These are phyloP conservation scores for Simalia tracyae DNA, from an alignment of 2,797 vertebrate genomes.

Conservation along the genomic window DNA sequence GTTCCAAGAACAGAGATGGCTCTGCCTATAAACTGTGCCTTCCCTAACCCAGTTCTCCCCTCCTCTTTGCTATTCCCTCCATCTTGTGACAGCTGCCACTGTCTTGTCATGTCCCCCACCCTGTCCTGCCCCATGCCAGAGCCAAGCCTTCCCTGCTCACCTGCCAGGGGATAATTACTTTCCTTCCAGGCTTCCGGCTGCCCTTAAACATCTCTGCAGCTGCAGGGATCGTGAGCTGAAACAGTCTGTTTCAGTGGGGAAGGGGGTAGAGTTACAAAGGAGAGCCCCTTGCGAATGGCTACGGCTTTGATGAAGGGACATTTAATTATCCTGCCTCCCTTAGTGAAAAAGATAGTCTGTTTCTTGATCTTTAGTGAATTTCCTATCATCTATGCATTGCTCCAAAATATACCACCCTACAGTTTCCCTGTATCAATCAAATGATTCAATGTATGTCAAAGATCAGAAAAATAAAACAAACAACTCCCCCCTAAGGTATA, in stretches of 20 bases:
- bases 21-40: constrained; percentile 47
- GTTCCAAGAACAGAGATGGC: constrained; percentile 65
- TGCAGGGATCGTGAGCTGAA: constrained; percentile 73
- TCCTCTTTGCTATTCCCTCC: constrained; percentile 76
- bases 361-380: constrained; percentile 84
- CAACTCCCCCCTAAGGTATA: not conserved
- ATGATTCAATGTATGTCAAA: not conserved
- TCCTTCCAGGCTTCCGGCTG: constrained; percentile 61
- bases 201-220: constrained; percentile 77
- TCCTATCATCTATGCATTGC: constrained; percentile 73
- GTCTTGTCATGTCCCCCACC: not conserved
- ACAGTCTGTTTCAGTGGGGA: constrained; percentile 71
- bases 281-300: constrained; percentile 49
- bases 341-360: constrained; percentile 82
- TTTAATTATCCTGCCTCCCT: constrained; percentile 83
- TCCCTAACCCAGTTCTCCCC: not conserved
- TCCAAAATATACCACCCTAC: constrained; percentile 59
- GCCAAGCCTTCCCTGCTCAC: constrained; percentile 31
- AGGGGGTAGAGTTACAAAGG: not conserved
- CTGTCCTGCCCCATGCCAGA: not conserved
- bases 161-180: constrained; percentile 76
- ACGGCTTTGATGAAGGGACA: constrained; percentile 86
- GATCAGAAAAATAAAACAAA: not conserved
- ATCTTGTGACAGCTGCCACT: constrained; percentile 59
- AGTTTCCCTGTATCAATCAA: not conserved